phyloP scores from a whole-genome alignment of 2,888 invertebrate genomes.

The Trichogramma evanescens region DNA sequence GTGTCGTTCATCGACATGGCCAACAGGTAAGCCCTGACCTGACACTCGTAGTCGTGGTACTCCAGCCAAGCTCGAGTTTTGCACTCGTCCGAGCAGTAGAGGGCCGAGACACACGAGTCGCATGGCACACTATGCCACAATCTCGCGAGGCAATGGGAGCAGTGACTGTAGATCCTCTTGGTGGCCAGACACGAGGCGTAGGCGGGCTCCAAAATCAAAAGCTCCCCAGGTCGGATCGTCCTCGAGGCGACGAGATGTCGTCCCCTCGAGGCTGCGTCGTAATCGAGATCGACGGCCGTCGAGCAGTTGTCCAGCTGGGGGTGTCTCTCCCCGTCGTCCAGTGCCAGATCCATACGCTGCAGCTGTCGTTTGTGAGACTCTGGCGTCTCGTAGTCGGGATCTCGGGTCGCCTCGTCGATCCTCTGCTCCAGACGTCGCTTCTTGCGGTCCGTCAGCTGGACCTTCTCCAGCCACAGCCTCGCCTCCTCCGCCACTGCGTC shows the following conservation, averaged over 20 bases:
- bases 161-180: slow-evolving; percentile 54
- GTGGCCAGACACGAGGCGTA: slow-evolving; percentile 58
- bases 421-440: no score
- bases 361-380: no score
- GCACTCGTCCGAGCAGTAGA: slow-evolving; percentile 65
- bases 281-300: no score
- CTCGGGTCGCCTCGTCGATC: no score
- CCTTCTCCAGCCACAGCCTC: no score
- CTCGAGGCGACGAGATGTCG: slow-evolving; percentile 59
- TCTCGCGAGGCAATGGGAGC: slow-evolving; percentile 62
- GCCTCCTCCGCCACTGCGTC: no score
- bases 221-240: slow-evolving; percentile 66
- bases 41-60: slow-evolving; percentile 75
- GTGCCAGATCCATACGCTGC: no score
- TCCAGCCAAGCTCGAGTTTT: slow-evolving; percentile 55
- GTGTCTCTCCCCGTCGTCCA: no score
- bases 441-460: no score
- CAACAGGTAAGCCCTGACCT: slow-evolving; percentile 58
- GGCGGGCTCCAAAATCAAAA: slow-evolving; percentile 70
- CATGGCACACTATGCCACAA: slow-evolving; percentile 60
- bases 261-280: no score
- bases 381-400: no score
- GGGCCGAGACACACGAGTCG: slow-evolving; percentile 55
- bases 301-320: no score
- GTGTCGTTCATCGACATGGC: slow-evolving; percentile 59